Base-by-base conservation (phyloP, 1,140 invertebrate genomes). In the Oppia nitens region DNA sequence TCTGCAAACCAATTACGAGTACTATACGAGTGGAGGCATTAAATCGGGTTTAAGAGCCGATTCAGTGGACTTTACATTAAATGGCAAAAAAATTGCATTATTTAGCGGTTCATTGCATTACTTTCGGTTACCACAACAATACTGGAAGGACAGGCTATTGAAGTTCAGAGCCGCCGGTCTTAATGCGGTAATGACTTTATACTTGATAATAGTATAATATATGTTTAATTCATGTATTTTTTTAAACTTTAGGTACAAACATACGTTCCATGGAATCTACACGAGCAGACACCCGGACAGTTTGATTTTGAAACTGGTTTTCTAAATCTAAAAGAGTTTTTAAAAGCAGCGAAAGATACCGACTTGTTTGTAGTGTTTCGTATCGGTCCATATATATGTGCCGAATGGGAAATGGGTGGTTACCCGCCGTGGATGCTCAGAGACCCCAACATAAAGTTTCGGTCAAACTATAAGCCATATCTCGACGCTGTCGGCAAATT, bases 81-180 rank as follows among this genome's bases (percentile, higher is more conserved):
- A 93, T 76, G 87, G 86, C 0, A 64, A 78, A 67, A 80, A 83
- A 0, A 84, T 90, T 66, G 77, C 77, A 20, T 90, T 88, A 65
- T 74, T 89, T 51, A 82, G 87, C 11, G 92, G 92, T 0, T 87
- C 87, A 55, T 78, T 96, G 61, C 90, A 96, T 70, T 95, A 95
- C 70, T 92, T 89, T 68, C 77, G 92, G 11, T 76, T 88, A 0
- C 87, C 87, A 1, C 77, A 78, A 32, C 73, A 78, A 29, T 84
- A 85, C 66, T 96, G 91, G 91, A 71, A 80, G 61, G 83, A 91
- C 64, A 77, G 87, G 62, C 72, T 96, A 47, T 68, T 75, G 51
- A 90, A 90, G 70, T 77, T 92, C 62, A 77, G 82, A 69, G 81
- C 83, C 17, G 84, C 83, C 54, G 92, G 92, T n/a, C 75, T 95